phyloP scores from a whole-genome alignment of 2,888 invertebrate genomes.

The Pollenia labialis region DNA sequence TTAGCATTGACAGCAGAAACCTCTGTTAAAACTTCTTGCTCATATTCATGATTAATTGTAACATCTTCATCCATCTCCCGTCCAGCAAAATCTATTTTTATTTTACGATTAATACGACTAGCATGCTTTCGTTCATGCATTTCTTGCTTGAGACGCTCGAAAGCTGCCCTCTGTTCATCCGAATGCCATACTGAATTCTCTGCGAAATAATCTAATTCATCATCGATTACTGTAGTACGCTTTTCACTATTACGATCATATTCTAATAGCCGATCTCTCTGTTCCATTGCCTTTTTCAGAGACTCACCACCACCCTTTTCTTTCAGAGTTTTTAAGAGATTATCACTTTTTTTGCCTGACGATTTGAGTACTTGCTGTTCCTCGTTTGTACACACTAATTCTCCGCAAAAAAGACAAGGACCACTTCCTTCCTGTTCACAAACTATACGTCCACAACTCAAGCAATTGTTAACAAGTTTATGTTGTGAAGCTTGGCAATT shows the following conservation, averaged over 20 bases:
- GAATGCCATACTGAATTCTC: conserved; percentile 93
- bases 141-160: conserved; percentile 88
- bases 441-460: conserved; percentile 96
- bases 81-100: conserved; percentile 92
- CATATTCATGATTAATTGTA: conserved; percentile 81
- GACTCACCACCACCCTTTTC: conserved; percentile 89
- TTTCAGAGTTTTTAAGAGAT: conserved; percentile 87
- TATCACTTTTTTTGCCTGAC: conserved; percentile 88
- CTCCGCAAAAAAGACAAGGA: conserved; percentile 96
- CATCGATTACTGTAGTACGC: conserved; percentile 87
- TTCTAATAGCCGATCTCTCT: conserved; percentile 92
- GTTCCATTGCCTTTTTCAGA: conserved; percentile 89
- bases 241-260: conserved; percentile 91
- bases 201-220: conserved; percentile 96
- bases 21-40: conserved; percentile 83
- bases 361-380: conserved; percentile 88
- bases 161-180: conserved; percentile 87
- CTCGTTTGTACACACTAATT: conserved; percentile 91
- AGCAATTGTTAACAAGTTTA: conserved; percentile 95
- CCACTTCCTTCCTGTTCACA: conserved; percentile 98
- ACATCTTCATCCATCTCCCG: conserved; percentile 85
- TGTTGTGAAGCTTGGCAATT: conserved; percentile 97
- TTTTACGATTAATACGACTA: conserved; percentile 88
- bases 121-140: conserved; percentile 88
- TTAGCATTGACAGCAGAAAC: conserved; percentile 80